Evolutionary conservation across 2,797 vertebrate species (phyloP), one percentile per base, ranked within the genome.

Genomic region (Varecia variegata): DNA sequence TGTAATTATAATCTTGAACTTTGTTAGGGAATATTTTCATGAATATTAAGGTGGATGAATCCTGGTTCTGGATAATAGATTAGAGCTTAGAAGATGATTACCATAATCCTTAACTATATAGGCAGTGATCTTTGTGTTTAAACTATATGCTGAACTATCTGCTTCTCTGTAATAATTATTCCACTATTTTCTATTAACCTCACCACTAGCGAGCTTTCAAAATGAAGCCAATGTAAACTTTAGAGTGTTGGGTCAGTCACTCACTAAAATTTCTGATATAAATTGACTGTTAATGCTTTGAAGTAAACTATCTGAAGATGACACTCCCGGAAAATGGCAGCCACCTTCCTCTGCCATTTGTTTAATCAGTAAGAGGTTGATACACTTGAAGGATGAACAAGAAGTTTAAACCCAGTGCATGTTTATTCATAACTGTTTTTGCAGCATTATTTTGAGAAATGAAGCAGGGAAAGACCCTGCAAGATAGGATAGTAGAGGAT

Each of bases 331-430:
- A 96, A 90, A 25, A 74, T 25, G 15, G 30, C 35, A 65, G 62
- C 62, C 17, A 65, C 62, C 32, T 65, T 65, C 62, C 15, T 18
- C 7, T 97, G 47, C 60, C 84, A 90, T 84, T 95, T 76, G 65
- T 91, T 97, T 97, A 97, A 96, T 96, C 88, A 97, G 47, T 74
- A 98, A 97, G 96, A 90, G 9, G 74, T 97, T 96, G 98, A 92
- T 95, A 96, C 96, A 97, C 81, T 71, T 80, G 32, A 85, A 94
- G 25, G 73, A 71, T 97, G 95, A 96, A 89, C 50, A 30, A 96
- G 68, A 97, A 56, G 35, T 95, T 96, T 80, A 56, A 96, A 91
- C 21, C 97, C 96, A 38, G 87, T 95, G 27, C 2, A 12, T 52
- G 18, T 97, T 60, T 97, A 89, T 94, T 89, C 43, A 97, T 97